A percentile compares a stretch with the other conserved stretches of the same genome.
These are phyloP conservation scores for Ferrisia virgata DNA, from an alignment of 2,888 invertebrate genomes.

Conservation along the genomic window DNA sequence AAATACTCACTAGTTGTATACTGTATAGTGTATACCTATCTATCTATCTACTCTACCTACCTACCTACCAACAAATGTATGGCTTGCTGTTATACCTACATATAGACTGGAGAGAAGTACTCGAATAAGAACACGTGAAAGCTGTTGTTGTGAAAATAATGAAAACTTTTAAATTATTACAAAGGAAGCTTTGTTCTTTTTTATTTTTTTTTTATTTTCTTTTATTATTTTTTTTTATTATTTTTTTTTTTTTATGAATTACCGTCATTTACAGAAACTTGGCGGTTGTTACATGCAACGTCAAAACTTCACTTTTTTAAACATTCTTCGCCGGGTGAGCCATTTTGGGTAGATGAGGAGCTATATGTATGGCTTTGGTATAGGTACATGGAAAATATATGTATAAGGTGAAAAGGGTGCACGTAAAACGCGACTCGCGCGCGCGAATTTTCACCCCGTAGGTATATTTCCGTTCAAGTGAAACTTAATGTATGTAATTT, in stretches of 20 bases:
- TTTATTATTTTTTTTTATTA: too few species aligned
- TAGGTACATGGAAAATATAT: too few species aligned
- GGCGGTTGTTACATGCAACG: constrained; percentile 30
- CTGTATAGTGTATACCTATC: too few species aligned
- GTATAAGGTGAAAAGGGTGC: background rate
- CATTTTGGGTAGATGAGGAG: background rate
- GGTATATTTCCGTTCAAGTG: constrained; percentile 19
- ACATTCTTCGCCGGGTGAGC: background rate
- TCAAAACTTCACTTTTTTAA: constrained; percentile 26
- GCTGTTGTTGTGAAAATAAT: constrained; percentile 5
- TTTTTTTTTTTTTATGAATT: background rate
- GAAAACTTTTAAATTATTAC: constrained; percentile 30
- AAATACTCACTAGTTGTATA: too few species aligned
- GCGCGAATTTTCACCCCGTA: constrained; percentile 21
- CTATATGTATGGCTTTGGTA: background rate
- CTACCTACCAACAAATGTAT: background rate
- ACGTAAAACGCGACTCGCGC: background rate
- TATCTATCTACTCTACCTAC: too few species aligned
- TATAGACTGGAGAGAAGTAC: background rate
- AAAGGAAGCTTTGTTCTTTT: constrained; percentile 15
- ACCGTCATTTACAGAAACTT: constrained; percentile 28
- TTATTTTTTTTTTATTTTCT: too few species aligned
- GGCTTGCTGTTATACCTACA: too few species aligned
- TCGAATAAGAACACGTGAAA: background rate
- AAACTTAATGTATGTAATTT: constrained; percentile 28